Evolutionary conservation across 2,888 invertebrate species (phyloP), one percentile per base, ranked within the genome.

Genomic region (Andrena marginata): DNA sequence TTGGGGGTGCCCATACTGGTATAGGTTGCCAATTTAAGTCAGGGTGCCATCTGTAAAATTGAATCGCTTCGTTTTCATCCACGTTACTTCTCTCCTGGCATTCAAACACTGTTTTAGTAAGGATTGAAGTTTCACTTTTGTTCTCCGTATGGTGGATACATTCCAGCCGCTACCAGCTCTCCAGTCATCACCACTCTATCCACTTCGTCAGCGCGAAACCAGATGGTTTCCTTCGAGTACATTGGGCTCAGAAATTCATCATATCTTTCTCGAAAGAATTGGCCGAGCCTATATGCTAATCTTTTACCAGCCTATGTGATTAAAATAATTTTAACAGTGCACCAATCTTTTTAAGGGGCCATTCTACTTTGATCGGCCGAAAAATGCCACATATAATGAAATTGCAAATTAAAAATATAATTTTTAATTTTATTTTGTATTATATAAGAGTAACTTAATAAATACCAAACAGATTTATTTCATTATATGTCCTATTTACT

Each of bases 101-200:
- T 56, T 56, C 23, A 23, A 56, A 13, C 4, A 4, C 1, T 23
- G 10, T 26, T 56, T 23, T 56, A 10, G 10, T 10, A 49, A 26
- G 2, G 33, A 35, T n/a, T 42, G 13, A 33, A 65, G 7, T 16
- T 63, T 26, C 20, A 85, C 84, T 54, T 93, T 89, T 96, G 95
- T 1, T 94, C 91, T 1, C 92, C 92, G 13, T 92, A 89, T 0
- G 96, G 96, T 2, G 96, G 96, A 90, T 95, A 97, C 56, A 97
- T 89, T 0, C 96, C 97, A 3, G 96, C 95, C 78, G 96, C 92
- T 3, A 96, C 96, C 26, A 96, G 94, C 82, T 96, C 94, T 0
- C 96, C 96, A 5, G 96, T 96, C 96, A 96, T 96, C 92, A 97
- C 95, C 0, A 97, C 97, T 67, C 97, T 95, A 67, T 96, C 96